These are phyloP conservation scores for Toxotes chatareus DNA, from an alignment of 2,113 vertebrate species.

Conservation along the genomic window DNA sequence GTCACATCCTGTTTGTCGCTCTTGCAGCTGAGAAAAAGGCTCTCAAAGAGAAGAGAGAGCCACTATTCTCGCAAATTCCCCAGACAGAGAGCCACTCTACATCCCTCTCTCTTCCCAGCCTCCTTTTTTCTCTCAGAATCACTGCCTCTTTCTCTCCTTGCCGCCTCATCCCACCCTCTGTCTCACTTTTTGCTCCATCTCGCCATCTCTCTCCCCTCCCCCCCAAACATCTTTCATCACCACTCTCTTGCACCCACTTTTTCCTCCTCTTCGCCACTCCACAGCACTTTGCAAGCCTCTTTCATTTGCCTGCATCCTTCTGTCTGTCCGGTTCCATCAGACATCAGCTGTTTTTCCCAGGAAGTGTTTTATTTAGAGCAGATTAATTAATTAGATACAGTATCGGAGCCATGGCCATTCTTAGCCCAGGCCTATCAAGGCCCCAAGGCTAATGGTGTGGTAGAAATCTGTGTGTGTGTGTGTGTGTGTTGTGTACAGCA, in stretches of 20 bases:
- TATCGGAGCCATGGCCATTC: conserved; percentile 47
- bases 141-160: background rate
- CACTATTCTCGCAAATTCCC: conserved; percentile 40
- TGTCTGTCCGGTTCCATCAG: conserved; percentile 37
- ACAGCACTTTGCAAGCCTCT: conserved; percentile 1
- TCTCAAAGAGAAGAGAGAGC: conserved; percentile 36
- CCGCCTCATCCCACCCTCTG: background rate
- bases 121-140: background rate
- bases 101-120: conserved; percentile 12
- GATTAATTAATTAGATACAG: conserved; percentile 75
- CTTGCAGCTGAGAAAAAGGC: conserved; percentile 9
- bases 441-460: conserved; percentile 36
- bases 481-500: conserved; percentile 18
- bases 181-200: conserved; percentile 15
- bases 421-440: conserved; percentile 48
- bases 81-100: conserved; percentile 20
- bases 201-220: conserved; percentile 5
- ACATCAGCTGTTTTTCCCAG: conserved; percentile 55
- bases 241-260: conserved; percentile 16
- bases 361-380: conserved; percentile 68
- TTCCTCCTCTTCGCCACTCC: conserved; percentile 13
- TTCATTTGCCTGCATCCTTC: background rate
- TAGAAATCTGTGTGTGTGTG: conserved; percentile 20
- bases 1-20: conserved; percentile 65
- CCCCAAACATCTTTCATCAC: conserved; percentile 10